Evolutionary conservation across 2,113 vertebrate genomes (phyloP).

Genomic region (Nansenia antarctica): DNA sequence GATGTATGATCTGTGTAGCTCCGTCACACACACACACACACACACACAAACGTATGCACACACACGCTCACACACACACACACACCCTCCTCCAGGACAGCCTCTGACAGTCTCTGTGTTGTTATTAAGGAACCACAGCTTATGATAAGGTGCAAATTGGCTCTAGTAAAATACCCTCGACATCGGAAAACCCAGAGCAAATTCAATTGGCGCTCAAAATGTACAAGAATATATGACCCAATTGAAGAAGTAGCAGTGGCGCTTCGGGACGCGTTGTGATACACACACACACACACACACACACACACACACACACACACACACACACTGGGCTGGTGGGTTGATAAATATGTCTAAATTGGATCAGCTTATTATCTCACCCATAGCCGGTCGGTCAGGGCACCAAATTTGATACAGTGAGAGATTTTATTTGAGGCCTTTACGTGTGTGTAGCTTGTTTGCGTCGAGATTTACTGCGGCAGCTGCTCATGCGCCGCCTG

Average conservation of each 20-base stretch:
- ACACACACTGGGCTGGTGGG: constrained; percentile 56
- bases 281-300: constrained; percentile 56
- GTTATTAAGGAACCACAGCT: constrained; percentile 48
- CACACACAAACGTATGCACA: no score
- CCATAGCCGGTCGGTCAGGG: constrained; percentile 65
- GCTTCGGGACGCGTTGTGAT: constrained; percentile 62
- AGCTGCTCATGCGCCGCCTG: no score
- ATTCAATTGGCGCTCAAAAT: constrained; percentile 68
- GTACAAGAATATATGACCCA: constrained; percentile 66
- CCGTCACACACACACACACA: no score
- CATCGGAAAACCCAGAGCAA: constrained; percentile 28
- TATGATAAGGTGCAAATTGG: constrained; percentile 61
- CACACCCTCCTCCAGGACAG: constrained; percentile 35
- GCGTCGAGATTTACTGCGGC: constrained; percentile 64
- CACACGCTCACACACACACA: no score
- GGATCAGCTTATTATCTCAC: constrained; percentile 74
- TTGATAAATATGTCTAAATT: constrained; percentile 77
- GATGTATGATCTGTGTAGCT: constrained; percentile 33
- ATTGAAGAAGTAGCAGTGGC: constrained; percentile 60
- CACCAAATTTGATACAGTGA: constrained; percentile 66
- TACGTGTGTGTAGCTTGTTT: constrained; percentile 60
- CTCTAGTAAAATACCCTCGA: constrained; percentile 53
- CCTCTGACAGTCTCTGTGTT: constrained; percentile 26
- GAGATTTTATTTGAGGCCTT: constrained; percentile 66
- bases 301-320: no score